Percentiles rank a stretch among this genome's conserved stretches.
phyloP scores from a whole-genome alignment of 2,113 vertebrate genomes.

The Phalacrocorax pelagicus region DNA sequence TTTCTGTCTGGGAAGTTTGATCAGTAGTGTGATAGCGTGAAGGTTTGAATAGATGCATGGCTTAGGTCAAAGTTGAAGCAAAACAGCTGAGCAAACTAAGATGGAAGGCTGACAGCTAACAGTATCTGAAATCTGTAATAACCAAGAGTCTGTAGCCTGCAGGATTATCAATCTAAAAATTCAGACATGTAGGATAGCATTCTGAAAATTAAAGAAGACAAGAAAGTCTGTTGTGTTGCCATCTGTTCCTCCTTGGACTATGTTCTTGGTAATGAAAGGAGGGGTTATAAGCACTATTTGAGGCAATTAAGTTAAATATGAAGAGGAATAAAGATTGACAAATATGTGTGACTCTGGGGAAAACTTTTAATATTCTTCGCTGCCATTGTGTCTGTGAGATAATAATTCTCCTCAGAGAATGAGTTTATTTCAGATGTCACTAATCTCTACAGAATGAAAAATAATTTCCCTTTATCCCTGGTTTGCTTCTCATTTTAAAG shows the following conservation, averaged over 20 bases:
- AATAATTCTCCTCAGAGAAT: not conserved
- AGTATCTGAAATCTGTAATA: not conserved
- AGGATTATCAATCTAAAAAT: not conserved
- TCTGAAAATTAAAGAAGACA: slow-evolving; percentile 12
- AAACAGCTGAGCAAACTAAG: not conserved
- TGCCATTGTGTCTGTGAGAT: not conserved
- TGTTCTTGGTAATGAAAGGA: not conserved
- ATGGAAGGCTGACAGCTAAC: not conserved
- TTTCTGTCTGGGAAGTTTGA: not conserved
- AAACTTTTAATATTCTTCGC: slow-evolving; percentile 20
- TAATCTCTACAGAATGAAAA: not conserved
- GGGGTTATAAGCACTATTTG: not conserved
- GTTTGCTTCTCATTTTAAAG: not conserved
- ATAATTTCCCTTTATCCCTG: not conserved
- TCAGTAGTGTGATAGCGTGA: not conserved
- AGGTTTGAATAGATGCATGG: not conserved
- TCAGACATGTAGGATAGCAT: not conserved
- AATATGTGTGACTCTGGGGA: slow-evolving; percentile 19
- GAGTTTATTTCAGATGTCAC: not conserved
- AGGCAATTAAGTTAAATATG: slow-evolving; percentile 38
- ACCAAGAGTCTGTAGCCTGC: not conserved
- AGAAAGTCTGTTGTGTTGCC: not conserved
- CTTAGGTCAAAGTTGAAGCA: not conserved
- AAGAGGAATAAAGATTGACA: slow-evolving; percentile 23
- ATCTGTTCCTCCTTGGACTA: slow-evolving; percentile 21